Conservation (phyloP, 2,797 vertebrate genomes). For the Gadopsis marmoratus region DNA sequence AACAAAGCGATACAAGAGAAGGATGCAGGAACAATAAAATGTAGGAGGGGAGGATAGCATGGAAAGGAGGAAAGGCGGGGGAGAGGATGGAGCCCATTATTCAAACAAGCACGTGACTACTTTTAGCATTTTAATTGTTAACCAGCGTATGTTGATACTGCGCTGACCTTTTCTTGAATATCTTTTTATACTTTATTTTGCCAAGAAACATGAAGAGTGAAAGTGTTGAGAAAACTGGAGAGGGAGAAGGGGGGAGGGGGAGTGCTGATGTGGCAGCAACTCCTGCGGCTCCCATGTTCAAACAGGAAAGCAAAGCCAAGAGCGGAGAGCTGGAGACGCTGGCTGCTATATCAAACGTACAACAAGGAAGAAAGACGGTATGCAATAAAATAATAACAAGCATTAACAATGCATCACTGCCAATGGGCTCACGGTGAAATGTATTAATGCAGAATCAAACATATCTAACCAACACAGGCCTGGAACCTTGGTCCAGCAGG, state of each 20-base stretch:
- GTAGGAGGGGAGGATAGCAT: neutral
- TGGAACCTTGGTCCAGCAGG: conserved; percentile 29
- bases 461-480: conserved; percentile 50
- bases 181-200: conserved; percentile 8
- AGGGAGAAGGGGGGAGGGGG: conserved; percentile 18
- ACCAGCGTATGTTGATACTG: conserved; percentile 12
- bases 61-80: neutral
- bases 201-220: conserved; percentile 31
- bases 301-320: conserved; percentile 46
- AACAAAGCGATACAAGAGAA: conserved; percentile 7
- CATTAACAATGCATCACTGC: conserved; percentile 12
- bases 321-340: conserved; percentile 29
- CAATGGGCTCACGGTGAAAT: conserved; percentile 20
- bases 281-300: conserved; percentile 55
- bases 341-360: conserved; percentile 21
- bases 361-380: conserved; percentile 2
- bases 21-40: neutral
- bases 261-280: conserved; percentile 63
- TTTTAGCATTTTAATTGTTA: conserved; percentile 25
- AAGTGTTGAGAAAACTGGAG: conserved; percentile 9
- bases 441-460: conserved; percentile 36
- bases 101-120: neutral
- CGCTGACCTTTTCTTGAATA: conserved; percentile 36
- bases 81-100: neutral
- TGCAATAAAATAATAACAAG: conserved; percentile 13